A percentile compares a stretch with the other conserved stretches of the same genome.
Conservation (phyloP, 2,888 invertebrate genomes). For the Ennomos erosarius region DNA sequence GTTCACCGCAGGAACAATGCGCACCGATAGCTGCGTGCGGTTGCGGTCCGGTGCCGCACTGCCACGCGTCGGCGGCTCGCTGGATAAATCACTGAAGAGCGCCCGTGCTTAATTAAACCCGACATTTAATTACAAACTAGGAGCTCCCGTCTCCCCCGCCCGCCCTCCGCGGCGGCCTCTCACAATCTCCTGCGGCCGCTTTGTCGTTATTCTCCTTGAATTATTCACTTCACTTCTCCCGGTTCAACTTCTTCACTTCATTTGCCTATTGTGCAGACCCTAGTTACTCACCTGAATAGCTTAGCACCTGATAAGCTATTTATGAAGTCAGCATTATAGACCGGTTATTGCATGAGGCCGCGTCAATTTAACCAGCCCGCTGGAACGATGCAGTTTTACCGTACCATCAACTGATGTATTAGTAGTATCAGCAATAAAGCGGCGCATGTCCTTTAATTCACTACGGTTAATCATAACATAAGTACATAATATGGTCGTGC, state of each 20-base stretch:
- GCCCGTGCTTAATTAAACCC: slow-evolving; percentile 62
- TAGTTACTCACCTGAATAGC: slow-evolving; percentile 6
- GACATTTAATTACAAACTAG: slow-evolving; percentile 63
- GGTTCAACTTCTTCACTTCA: slow-evolving; percentile 45
- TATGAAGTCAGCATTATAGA: slow-evolving; percentile 2
- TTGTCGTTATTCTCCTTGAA: slow-evolving; percentile 27
- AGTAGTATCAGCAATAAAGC: no score
- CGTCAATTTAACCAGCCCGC: no score
- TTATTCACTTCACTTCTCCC: slow-evolving; percentile 28
- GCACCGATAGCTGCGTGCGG: no score
- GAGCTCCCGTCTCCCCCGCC: slow-evolving; percentile 26
- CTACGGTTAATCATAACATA: no score
- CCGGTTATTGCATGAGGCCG: no score
- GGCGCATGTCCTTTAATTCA: no score
- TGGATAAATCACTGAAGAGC: slow-evolving; percentile 57
- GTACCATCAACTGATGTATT: no score
- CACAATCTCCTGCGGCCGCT: slow-evolving; percentile 21
- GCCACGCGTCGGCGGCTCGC: slow-evolving; percentile 35
- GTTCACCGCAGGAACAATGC: neutral
- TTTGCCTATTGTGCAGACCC: slow-evolving; percentile 35
- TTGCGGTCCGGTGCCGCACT: no score
- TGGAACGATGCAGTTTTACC: no score
- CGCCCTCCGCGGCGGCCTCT: slow-evolving; percentile 1
- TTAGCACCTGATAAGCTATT: neutral
- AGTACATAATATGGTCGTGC: no score